phyloP scores from a whole-genome alignment of 1,140 invertebrate genomes.

The Aphaenogaster ashmeadi region DNA sequence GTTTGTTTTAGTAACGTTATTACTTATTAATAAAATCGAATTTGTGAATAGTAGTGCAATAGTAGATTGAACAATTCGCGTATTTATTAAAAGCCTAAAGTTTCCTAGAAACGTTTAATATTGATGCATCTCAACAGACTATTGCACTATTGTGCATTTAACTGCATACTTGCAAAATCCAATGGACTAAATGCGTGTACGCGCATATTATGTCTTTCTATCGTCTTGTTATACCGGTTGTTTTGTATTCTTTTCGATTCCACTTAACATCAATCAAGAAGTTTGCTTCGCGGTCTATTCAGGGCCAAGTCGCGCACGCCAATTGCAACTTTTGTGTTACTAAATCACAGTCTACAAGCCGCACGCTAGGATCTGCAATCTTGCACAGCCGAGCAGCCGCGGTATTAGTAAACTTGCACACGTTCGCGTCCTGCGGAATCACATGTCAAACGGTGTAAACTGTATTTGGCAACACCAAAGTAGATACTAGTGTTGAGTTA shows the following conservation, averaged over 20 bases:
- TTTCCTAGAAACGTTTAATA: not conserved
- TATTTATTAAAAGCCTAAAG: not conserved
- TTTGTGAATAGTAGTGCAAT: not conserved
- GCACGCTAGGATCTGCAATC: constrained; percentile 17
- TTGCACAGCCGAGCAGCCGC: constrained; percentile 26
- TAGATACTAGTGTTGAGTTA: constrained; percentile 23
- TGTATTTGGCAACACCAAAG: constrained; percentile 21
- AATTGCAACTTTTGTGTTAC: not conserved
- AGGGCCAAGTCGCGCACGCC: not conserved
- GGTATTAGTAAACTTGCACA: constrained; percentile 38
- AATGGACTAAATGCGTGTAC: not conserved
- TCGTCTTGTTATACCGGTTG: not conserved
- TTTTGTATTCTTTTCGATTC: constrained; percentile 4
- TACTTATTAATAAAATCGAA: not conserved
- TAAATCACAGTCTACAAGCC: constrained; percentile 13
- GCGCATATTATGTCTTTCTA: not conserved
- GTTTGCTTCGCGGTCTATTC: constrained; percentile 15
- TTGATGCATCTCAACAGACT: not conserved
- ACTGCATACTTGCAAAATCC: not conserved
- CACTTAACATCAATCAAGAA: constrained; percentile 28
- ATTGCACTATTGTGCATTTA: not conserved
- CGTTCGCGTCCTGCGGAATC: not conserved
- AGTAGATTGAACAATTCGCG: not conserved
- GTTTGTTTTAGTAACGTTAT: not conserved
- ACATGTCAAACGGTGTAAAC: constrained; percentile 37